A percentile compares a stretch with the other conserved stretches of the same genome.
Conservation (phyloP, 2,113 vertebrate genomes). For the Lichenostomus cassidix region DNA sequence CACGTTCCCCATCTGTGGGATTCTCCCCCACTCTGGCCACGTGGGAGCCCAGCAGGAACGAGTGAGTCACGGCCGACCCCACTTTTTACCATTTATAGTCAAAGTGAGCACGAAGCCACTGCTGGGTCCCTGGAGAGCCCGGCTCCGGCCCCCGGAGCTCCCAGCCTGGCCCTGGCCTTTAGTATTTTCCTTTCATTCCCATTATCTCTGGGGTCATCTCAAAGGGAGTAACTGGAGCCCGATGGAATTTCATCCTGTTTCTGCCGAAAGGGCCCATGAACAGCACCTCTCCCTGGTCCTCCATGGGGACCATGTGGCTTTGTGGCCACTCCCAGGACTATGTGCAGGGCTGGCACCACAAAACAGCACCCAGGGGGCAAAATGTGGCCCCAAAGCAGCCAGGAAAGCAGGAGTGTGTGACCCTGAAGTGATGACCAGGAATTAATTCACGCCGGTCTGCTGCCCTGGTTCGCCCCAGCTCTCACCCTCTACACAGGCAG, state of each 20-base stretch:
- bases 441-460: not conserved
- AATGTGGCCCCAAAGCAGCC: rapidly evolving
- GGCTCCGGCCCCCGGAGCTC: slow-evolving; percentile 21
- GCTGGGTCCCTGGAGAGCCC: slow-evolving; percentile 28
- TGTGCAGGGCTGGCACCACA: not conserved
- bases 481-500: not conserved
- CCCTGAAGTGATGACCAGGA: not conserved
- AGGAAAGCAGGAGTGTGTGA: not conserved
- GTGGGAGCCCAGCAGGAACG: slow-evolving; percentile 23
- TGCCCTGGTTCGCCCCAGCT: not conserved
- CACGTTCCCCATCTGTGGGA: slow-evolving; percentile 28
- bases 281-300: not conserved
- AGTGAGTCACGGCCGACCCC: slow-evolving; percentile 33
- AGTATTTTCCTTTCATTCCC: slow-evolving; percentile 41
- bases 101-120: slow-evolving; percentile 38
- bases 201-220: slow-evolving; percentile 50
- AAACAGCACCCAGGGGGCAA: not conserved
- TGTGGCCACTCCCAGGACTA: not conserved
- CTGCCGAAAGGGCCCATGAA: not conserved
- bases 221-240: not conserved
- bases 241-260: slow-evolving; percentile 13
- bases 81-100: slow-evolving; percentile 70
- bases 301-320: not conserved
- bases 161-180: slow-evolving; percentile 7
- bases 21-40: slow-evolving; percentile 41